Evolutionary conservation across 2,113 vertebrate species (phyloP).

Genomic region (Tetrao urogallus): DNA sequence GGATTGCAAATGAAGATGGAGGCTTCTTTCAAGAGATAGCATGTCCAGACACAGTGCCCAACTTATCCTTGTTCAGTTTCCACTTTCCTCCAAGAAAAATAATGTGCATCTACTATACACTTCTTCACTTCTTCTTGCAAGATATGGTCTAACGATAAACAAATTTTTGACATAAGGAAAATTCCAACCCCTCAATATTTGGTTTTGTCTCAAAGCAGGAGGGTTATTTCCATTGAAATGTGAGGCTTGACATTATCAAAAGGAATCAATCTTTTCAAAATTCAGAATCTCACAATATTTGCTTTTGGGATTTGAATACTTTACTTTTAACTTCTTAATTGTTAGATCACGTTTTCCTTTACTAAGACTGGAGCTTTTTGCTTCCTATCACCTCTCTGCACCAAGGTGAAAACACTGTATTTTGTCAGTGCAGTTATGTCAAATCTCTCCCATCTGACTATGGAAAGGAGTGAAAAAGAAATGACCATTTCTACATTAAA

Average conservation of each 20-base stretch:
- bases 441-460: not conserved
- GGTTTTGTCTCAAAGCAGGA: not conserved
- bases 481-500: not conserved
- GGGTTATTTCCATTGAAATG: not conserved
- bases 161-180: not conserved
- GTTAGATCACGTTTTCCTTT: not conserved
- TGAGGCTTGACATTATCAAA: not conserved
- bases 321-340: not conserved
- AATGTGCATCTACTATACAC: not conserved
- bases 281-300: not conserved
- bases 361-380: not conserved
- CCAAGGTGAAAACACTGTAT: not conserved
- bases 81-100: not conserved
- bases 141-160: not conserved
- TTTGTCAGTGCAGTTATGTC: not conserved
- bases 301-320: not conserved
- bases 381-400: not conserved
- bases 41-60: not conserved
- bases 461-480: not conserved
- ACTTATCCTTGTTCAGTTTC: not conserved
- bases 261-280: not conserved
- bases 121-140: not conserved
- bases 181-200: not conserved
- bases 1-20: not conserved
- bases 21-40: not conserved